phyloP scores from a whole-genome alignment of 2,113 vertebrate species.

The Ginglymostoma cirratum region DNA sequence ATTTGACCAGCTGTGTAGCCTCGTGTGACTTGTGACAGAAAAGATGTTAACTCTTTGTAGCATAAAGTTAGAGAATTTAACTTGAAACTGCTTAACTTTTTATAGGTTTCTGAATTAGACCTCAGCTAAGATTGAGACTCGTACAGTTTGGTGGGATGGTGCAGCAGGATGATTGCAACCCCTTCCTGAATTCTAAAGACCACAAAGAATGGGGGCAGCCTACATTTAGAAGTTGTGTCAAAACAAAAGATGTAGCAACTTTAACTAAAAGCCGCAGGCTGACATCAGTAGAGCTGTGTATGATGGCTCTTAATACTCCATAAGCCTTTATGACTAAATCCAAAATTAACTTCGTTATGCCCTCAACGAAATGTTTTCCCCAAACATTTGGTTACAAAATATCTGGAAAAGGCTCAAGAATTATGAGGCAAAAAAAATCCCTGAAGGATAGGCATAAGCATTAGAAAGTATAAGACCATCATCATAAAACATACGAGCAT shows the following conservation, averaged over 20 bases:
- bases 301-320: not conserved
- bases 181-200: not conserved
- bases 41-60: not conserved
- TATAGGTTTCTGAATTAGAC: not conserved
- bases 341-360: not conserved
- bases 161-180: not conserved
- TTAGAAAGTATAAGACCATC: no score
- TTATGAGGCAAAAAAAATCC: not conserved
- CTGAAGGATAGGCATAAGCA: not conserved
- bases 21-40: not conserved
- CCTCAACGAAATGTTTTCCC: not conserved
- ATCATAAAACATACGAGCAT: no score
- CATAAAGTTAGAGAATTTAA: not conserved
- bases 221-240: not conserved
- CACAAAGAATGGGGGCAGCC: not conserved
- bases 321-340: not conserved
- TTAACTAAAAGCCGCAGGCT: not conserved
- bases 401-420: not conserved
- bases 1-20: not conserved
- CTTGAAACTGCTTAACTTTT: not conserved
- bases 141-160: not conserved
- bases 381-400: not conserved
- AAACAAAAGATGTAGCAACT: not conserved
- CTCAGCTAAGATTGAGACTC: not conserved
- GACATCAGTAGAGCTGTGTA: no score